Evolutionary conservation across 2,113 vertebrate species (phyloP), one percentile per base, ranked within the genome.

Genomic region (Ascaphus truei): DNA sequence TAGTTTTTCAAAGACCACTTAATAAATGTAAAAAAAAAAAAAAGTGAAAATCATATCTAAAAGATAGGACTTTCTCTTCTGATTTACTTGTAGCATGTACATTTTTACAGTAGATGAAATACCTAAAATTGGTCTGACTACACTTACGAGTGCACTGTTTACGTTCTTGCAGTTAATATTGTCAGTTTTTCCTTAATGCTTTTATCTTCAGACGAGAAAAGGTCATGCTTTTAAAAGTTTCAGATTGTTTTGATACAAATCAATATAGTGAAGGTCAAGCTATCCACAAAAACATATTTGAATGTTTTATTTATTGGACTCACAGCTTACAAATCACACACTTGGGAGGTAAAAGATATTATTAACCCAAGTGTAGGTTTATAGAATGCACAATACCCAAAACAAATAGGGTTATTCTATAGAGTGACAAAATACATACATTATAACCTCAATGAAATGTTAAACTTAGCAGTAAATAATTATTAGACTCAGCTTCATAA

Each of bases 201-300:
- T 73, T 68, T 81, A 47, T 82, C 65, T 80, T 81, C 81, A 15
- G 55, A 75, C 62, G 78, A 73, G 68, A 67, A 84, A 86, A 89
- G 74, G 65, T 84, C 74, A 74, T 63, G 18, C 25, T 71, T 71
- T 86, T 75, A 71, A 68, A 82, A 77, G 47, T 81, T 84, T 75
- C 77, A 82, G 75, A 78, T 72, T 10, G 55, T 65, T 81, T 57
- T 84, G 74, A 76, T 82, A 79, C 68, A 81, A 87, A 88, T 83
- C 77, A 81, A 81, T 78, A 76, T 47, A 76, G 39, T 68, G 75
- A 88, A 86, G 77, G 77, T 81, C 73, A 78, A 66, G 48, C 47
- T 77, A 76, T 41, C 52, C 69, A 78, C 67, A 73, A 82, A n/a
- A 83, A 75, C 5, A 57, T 76, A 75, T 78, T 63, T 63, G 0